Conservation (phyloP, 2,113 vertebrate species). For the Xenus cinereus region DNA sequence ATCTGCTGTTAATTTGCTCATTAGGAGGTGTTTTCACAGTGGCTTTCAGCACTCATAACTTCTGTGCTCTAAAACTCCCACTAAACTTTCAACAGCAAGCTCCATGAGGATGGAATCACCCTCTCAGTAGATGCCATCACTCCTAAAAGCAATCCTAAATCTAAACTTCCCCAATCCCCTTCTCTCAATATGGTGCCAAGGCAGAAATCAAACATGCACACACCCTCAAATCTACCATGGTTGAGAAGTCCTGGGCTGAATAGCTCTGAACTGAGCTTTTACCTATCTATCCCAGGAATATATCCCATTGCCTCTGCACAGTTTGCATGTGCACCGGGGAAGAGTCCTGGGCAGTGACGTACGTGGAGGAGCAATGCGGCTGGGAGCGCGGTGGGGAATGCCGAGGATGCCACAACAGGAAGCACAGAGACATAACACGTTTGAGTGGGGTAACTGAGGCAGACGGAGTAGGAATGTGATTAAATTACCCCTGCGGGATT, state of each 20-base stretch:
- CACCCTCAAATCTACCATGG: fast-evolving
- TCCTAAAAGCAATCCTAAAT: not conserved
- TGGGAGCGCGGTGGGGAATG: not conserved
- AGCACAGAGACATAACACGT: not conserved
- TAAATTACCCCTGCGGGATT: conserved; percentile 2
- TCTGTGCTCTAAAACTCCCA: not conserved
- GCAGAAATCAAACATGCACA: fast-evolving
- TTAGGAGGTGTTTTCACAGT: not conserved
- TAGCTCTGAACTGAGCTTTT: not conserved
- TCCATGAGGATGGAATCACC: not conserved
- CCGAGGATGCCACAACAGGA: conserved; percentile 44
- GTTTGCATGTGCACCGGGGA: fast-evolving
- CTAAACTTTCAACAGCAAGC: not conserved
- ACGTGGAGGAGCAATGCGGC: not conserved
- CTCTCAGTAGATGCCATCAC: not conserved
- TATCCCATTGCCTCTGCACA: not conserved
- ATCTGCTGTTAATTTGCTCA: conserved; percentile 24
- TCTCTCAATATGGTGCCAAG: not conserved
- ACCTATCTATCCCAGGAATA: not conserved
- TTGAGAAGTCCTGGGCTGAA: not conserved
- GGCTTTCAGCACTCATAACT: not conserved
- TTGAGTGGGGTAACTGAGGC: conserved; percentile 53
- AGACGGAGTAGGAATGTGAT: not conserved
- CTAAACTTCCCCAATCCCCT: not conserved
- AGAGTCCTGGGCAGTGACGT: not conserved